These are phyloP conservation scores for Noctua comes DNA, from an alignment of 2,888 invertebrate species.

Conservation along the genomic window DNA sequence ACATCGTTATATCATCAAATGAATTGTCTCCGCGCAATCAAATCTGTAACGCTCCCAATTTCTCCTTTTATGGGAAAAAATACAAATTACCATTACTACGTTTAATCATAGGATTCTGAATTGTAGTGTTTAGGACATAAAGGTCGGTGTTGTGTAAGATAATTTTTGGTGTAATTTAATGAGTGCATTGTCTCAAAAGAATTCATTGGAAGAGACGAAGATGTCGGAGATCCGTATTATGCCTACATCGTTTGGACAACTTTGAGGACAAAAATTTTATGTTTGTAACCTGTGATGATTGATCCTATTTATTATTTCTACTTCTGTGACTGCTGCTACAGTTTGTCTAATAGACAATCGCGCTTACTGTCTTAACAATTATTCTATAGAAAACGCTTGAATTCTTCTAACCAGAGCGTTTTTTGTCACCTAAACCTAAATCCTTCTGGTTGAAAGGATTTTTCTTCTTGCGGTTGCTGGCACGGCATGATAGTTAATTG, in stretches of 20 bases:
- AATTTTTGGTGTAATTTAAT: conserved; percentile 39
- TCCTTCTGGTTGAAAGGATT: neutral
- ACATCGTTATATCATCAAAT: conserved; percentile 46
- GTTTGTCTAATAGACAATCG: neutral
- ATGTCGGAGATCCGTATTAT: neutral
- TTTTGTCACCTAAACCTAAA: neutral
- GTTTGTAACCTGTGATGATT: neutral
- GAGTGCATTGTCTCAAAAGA: conserved; percentile 46
- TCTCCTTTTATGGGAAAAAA: conserved; percentile 57
- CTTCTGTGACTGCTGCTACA: neutral
- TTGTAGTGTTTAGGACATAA: conserved; percentile 48
- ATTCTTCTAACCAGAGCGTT: neutral
- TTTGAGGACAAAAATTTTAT: neutral
- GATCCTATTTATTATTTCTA: neutral
- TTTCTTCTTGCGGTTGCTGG: neutral
- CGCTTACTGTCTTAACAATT: neutral
- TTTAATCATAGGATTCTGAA: conserved; percentile 24
- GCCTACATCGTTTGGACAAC: conserved; percentile 32
- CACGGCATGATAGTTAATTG: neutral
- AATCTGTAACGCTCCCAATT: conserved; percentile 57
- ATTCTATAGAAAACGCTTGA: neutral
- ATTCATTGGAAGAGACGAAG: neutral
- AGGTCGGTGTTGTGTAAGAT: conserved; percentile 43
- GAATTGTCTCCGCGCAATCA: conserved; percentile 60
- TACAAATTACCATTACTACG: conserved; percentile 29